Percentiles rank a stretch among this genome's conserved stretches.
Conservation (phyloP, 2,797 vertebrate genomes). For the Sebastiscus tertius region DNA sequence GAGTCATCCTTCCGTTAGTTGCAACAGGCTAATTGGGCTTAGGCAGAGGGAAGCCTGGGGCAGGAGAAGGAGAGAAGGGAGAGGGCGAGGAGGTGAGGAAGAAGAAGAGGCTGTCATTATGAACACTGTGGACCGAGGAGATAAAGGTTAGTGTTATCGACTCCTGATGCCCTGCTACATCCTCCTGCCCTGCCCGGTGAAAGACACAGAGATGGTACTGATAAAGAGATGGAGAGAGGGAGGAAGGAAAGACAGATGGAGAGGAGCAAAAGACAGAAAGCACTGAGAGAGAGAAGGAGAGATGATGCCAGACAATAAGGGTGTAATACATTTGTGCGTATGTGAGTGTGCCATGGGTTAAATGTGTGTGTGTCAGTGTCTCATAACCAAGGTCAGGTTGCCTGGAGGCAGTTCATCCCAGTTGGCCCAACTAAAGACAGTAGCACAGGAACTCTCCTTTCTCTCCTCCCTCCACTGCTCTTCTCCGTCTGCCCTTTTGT, state of each 20-base stretch:
- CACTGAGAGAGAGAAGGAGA: not conserved
- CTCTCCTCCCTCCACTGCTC: not conserved
- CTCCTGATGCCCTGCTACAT: constrained; percentile 23
- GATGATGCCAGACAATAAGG: constrained; percentile 3
- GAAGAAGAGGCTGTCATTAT: constrained; percentile 45
- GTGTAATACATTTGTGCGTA: not conserved
- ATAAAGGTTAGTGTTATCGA: constrained; percentile 61
- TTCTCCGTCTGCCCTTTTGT: not conserved
- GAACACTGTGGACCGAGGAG: constrained; percentile 43
- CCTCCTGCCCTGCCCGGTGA: constrained; percentile 15
- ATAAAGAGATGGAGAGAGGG: not conserved
- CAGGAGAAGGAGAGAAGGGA: constrained; percentile 17
- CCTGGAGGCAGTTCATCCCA: constrained; percentile 51
- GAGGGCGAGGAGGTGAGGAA: constrained; percentile 41
- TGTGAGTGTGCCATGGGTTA: constrained; percentile 33
- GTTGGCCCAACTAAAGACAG: constrained; percentile 32
- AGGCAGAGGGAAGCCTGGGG: constrained; percentile 54
- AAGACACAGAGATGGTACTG: constrained; percentile 22
- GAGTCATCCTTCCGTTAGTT: constrained; percentile 56
- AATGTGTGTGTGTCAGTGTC: constrained; percentile 25
- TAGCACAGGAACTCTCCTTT: constrained; percentile 3
- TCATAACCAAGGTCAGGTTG: constrained; percentile 55
- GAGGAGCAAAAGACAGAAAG: not conserved
- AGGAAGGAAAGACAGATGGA: not conserved
- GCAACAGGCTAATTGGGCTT: constrained; percentile 81